A percentile compares a stretch with the other conserved stretches of the same genome.
phyloP scores from a whole-genome alignment of 2,888 invertebrate genomes.

The Hyppa rectilinea region DNA sequence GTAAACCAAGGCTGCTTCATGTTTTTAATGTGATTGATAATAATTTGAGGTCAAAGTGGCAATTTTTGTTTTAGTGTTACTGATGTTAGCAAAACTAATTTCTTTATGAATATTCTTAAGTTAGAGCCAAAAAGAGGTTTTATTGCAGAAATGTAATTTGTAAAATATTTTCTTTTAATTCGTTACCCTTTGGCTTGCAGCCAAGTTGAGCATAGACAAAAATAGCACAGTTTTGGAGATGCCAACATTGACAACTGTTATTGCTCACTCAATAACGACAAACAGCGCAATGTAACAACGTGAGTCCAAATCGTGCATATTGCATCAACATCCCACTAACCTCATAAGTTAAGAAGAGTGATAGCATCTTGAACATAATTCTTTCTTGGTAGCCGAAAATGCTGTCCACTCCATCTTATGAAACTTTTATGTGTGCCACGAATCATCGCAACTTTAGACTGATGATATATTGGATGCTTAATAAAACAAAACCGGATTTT shows the following conservation, averaged over 20 bases:
- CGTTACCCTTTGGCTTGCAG: neutral
- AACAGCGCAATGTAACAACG: slow-evolving; percentile 3
- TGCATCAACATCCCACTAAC: slow-evolving; percentile 45
- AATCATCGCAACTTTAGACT: slow-evolving; percentile 22
- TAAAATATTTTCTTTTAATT: too few relatives aligned
- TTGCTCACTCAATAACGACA: slow-evolving; percentile 3
- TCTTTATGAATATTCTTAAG: slow-evolving; percentile 13
- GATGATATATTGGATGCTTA: neutral
- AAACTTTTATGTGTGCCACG: slow-evolving; percentile 15
- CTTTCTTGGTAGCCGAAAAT: slow-evolving; percentile 36
- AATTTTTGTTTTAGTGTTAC: slow-evolving; percentile 41
- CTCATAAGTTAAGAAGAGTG: slow-evolving; percentile 54
- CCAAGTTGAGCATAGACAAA: neutral
- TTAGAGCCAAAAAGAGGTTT: neutral
- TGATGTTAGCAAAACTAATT: slow-evolving; percentile 2
- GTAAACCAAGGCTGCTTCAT: slow-evolving; percentile 33
- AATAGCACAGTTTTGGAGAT: neutral
- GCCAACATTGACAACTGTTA: slow-evolving; percentile 12
- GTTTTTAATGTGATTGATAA: slow-evolving; percentile 28
- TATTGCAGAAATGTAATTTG: neutral
- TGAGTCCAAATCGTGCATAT: slow-evolving; percentile 31
- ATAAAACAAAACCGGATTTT: neutral
- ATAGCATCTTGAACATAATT: slow-evolving; percentile 52
- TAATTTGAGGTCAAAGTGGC: slow-evolving; percentile 51
- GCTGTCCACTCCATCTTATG: slow-evolving; percentile 18